phyloP scores from a whole-genome alignment of 2,797 vertebrate species.

The Carduelis carduelis region DNA sequence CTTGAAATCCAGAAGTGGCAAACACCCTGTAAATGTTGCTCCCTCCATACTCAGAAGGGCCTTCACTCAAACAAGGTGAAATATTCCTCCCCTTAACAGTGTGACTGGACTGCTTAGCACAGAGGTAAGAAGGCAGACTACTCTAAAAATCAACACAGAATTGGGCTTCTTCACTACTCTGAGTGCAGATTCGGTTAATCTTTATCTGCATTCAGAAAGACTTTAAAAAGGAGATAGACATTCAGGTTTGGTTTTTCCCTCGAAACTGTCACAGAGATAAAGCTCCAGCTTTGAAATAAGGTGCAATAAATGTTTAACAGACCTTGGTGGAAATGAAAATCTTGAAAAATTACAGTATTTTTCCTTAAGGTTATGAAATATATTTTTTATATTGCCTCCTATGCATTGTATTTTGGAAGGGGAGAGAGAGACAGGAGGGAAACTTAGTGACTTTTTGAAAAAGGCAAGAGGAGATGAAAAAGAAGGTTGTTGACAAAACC shows the following conservation, averaged over 20 bases:
- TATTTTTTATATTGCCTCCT: not conserved
- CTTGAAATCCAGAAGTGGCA: not conserved
- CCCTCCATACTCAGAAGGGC: not conserved
- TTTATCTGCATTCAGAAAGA: not conserved
- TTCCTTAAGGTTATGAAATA: not conserved
- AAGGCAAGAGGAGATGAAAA: not conserved
- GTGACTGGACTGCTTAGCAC: not conserved
- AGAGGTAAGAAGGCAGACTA: not conserved
- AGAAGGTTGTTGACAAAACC: not conserved
- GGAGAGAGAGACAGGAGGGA: not conserved
- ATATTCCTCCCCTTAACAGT: not conserved
- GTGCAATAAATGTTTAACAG: not conserved
- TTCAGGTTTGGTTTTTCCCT: fast-evolving
- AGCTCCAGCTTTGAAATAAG: not conserved
- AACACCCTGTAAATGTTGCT: not conserved
- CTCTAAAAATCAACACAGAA: not conserved
- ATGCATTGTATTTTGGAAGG: not conserved
- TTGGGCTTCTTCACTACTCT: not conserved
- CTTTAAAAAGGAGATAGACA: not conserved
- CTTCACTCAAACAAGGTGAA: not conserved
- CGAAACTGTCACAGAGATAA: not conserved
- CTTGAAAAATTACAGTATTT: not conserved
- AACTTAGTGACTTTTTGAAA: not conserved
- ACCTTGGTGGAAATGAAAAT: not conserved
- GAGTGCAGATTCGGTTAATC: not conserved